phyloP scores from a whole-genome alignment of 2,888 invertebrate genomes.

The Drosophila koepferae region DNA sequence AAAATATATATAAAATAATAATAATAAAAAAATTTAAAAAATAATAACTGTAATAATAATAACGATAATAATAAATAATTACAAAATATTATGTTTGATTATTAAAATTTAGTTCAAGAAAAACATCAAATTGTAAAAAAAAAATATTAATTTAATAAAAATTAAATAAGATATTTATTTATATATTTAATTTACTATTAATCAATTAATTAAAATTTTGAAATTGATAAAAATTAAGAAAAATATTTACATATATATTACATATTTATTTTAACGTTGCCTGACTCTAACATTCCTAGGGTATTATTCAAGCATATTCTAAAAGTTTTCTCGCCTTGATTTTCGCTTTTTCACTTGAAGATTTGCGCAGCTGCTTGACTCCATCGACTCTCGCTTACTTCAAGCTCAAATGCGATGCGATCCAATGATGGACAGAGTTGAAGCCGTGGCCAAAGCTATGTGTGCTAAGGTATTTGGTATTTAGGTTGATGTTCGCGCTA shows the following conservation, averaged over 20 bases:
- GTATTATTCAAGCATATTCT: constrained; percentile 25
- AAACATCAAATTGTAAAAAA: too few relatives aligned
- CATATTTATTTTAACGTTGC: not conserved
- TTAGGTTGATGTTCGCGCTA: constrained; percentile 65
- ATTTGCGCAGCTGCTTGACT: constrained; percentile 59
- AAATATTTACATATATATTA: too few relatives aligned
- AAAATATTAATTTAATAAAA: too few relatives aligned
- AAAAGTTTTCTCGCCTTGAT: constrained; percentile 8
- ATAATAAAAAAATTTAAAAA: not conserved
- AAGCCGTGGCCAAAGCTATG: constrained; percentile 15
- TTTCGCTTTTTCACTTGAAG: constrained; percentile 42
- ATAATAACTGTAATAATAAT: too few relatives aligned
- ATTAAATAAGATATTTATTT: too few relatives aligned
- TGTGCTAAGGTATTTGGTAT: constrained; percentile 63
- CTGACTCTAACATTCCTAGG: constrained; percentile 5
- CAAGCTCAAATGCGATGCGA: constrained; percentile 45
- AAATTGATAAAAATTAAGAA: too few relatives aligned
- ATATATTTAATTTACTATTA: too few relatives aligned
- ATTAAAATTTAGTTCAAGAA: too few relatives aligned
- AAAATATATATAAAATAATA: not conserved
- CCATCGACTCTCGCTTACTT: constrained; percentile 61
- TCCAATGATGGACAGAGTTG: constrained; percentile 32
- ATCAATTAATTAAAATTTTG: too few relatives aligned
- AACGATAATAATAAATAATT: too few relatives aligned
- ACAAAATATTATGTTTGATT: too few relatives aligned